A percentile compares a stretch with the other conserved stretches of the same genome.
These are phyloP conservation scores for Bradypodion ventrale DNA, from an alignment of 2,797 vertebrate species.

Conservation along the genomic window DNA sequence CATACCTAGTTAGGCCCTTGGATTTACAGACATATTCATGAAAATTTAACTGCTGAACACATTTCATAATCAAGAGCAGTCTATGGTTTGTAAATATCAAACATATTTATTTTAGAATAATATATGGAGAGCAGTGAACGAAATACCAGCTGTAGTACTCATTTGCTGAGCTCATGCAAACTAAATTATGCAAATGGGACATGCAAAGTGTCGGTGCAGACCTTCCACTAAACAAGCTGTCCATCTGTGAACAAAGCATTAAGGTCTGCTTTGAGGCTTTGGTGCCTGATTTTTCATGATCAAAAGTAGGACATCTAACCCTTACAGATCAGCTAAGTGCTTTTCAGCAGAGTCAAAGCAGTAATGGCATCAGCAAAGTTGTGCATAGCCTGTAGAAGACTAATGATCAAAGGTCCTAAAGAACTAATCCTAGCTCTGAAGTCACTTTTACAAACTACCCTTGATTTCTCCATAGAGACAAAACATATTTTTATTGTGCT, in stretches of 20 bases:
- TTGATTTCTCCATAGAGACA: constrained; percentile 1
- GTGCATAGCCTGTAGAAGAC: constrained; percentile 16
- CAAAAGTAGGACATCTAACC: constrained; percentile 25
- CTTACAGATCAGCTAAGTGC: constrained; percentile 17
- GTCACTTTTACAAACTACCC: background rate
- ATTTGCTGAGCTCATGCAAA: background rate
- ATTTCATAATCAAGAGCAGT: background rate
- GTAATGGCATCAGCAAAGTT: constrained; percentile 24
- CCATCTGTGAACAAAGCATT: background rate
- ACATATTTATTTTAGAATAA: background rate
- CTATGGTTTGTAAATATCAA: background rate
- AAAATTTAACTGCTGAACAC: background rate
- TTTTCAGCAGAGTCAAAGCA: constrained; percentile 41
- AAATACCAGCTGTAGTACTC: background rate
- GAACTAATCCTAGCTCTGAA: background rate
- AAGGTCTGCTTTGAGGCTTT: background rate
- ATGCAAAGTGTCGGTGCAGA: background rate
- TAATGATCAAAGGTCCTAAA: constrained; percentile 5
- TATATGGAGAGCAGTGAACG: background rate
- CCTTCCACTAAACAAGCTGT: background rate
- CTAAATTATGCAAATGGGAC: background rate
- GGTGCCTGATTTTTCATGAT: constrained; percentile 38
- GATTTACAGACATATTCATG: background rate
- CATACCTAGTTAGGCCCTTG: background rate
- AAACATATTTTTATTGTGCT: constrained; percentile 8